These are phyloP conservation scores for Melospiza georgiana DNA, from an alignment of 2,113 vertebrate species.

Conservation along the genomic window DNA sequence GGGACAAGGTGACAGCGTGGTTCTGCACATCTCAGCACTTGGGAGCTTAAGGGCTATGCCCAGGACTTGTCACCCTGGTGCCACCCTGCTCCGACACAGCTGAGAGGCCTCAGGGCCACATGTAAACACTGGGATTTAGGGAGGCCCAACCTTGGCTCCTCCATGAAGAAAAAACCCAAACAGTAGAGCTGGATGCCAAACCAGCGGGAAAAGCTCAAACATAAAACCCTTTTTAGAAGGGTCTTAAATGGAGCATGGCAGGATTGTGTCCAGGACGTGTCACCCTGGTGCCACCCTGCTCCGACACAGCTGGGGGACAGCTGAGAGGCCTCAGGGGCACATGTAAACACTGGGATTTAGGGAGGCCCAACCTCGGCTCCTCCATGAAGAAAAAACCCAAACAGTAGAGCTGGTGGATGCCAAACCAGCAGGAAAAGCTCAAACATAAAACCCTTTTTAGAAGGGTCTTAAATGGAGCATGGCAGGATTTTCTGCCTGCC, in stretches of 20 bases:
- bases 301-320: accelerated
- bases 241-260: accelerated
- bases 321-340: background rate
- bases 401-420: accelerated
- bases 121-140: background rate
- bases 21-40: background rate
- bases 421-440: background rate
- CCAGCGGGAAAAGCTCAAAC: background rate
- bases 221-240: background rate
- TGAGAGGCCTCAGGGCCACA: background rate
- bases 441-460: background rate
- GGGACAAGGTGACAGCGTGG: background rate
- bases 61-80: background rate
- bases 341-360: background rate
- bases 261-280: background rate
- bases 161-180: background rate
- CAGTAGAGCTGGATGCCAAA: accelerated
- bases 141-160: background rate
- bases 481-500: background rate
- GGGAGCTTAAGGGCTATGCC: background rate
- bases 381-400: background rate
- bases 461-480: background rate
- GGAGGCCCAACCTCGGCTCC: accelerated
- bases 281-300: background rate
- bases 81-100: accelerated